These are phyloP conservation scores for Sterna hirundo DNA, from an alignment of 2,113 vertebrate species.

Conservation along the genomic window DNA sequence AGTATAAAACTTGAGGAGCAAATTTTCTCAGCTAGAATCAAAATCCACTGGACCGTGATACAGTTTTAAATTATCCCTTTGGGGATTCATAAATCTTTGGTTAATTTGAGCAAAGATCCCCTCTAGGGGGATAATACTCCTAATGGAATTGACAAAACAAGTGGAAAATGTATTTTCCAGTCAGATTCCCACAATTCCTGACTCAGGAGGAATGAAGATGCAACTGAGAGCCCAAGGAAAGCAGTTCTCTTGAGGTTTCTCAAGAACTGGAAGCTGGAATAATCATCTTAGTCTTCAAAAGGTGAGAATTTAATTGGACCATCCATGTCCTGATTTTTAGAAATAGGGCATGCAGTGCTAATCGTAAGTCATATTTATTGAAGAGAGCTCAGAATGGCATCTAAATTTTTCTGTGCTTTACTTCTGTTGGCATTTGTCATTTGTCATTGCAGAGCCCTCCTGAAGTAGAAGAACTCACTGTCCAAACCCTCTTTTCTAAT, in stretches of 20 bases:
- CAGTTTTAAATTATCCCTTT: background rate
- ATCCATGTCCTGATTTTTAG: background rate
- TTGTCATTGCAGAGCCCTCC: background rate
- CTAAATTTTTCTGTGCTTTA: background rate
- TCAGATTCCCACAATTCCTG: background rate
- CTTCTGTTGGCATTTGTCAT: background rate
- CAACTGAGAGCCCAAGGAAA: background rate
- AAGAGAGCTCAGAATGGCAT: background rate
- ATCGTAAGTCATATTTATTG: background rate
- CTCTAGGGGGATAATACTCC: background rate
- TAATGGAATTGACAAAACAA: conserved; percentile 16
- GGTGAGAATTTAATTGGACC: background rate
- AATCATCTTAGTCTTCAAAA: conserved; percentile 6
- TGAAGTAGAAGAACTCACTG: background rate
- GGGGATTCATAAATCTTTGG: background rate
- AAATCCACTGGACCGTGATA: background rate
- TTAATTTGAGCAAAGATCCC: background rate
- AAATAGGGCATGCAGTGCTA: background rate
- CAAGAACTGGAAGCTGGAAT: background rate
- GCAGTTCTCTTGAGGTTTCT: background rate
- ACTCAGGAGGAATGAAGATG: background rate
- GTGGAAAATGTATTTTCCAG: background rate
- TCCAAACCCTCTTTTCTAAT: background rate
- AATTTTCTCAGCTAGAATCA: background rate
- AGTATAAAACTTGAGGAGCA: background rate